Base-by-base conservation (phyloP, 2,888 invertebrate genomes). In the Thymelicus lineola region DNA sequence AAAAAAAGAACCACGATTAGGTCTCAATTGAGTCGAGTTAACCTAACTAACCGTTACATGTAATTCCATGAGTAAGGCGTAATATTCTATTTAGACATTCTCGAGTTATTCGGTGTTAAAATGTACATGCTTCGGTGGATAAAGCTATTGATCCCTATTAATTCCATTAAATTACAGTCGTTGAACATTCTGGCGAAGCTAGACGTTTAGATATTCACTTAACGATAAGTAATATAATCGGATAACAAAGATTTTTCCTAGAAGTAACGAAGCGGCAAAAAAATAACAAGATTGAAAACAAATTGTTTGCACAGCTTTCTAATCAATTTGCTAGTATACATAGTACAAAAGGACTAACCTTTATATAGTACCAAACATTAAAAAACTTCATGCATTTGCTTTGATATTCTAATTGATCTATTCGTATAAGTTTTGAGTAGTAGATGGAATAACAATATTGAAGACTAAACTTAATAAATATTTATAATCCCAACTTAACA, bases 181-280 rank as follows among this genome's bases (percentile, higher is more conserved):
- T 78, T 79, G 79, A 79, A 70, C 79, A 53, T 53, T 50, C 50
- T 50, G 12, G 53, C 20, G 20, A 53, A 17, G 17, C 7, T 42
- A 42, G 6, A 38, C 12, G 9, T 42, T 42, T 12, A 42, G 38
- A 7, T 28, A 28, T 38, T 38, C 38, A 48, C 48, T 50, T 5
- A 50, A 7, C 7, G 9, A 50, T 50, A 50, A 9, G 53, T 53
- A 53, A 20, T 53, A 53, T 20, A 53, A 53, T 12, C 12, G 17
- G 20, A 20, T 53, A 12, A 53, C 6, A 20, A 20, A 17, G 20
- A 3, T 50, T 9, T 50, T 50, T 15, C 12, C 6, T 12, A 17
- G 6, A 7, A 17, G 15, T 9, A 50, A 12, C 17, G 6, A 50
- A 50, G 15, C 48, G 7, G 48, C 48, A 3, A 50, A 17, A 50